Evolutionary conservation across 1,140 invertebrate species (phyloP).

Genomic region (Drosophila paulistorum): DNA sequence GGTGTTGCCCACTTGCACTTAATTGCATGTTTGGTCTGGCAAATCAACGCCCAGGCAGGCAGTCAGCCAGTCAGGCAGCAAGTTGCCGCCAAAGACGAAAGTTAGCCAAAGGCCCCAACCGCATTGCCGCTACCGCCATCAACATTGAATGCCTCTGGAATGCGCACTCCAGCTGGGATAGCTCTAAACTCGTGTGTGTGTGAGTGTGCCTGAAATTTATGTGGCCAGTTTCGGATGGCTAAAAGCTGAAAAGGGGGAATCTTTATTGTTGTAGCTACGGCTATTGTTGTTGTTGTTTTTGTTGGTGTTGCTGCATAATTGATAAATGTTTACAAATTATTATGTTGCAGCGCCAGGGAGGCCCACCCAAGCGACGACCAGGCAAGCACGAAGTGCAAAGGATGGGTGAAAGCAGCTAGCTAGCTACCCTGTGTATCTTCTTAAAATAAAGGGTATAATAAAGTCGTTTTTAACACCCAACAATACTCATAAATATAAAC

Average conservation of each 20-base stretch:
- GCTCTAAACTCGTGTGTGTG: background rate
- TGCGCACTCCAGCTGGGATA: constrained; percentile 25
- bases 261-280: constrained; percentile 41
- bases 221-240: constrained; percentile 62
- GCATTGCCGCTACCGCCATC: background rate
- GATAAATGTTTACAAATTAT: constrained; percentile 81
- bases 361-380: constrained; percentile 58
- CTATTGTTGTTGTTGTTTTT: constrained; percentile 52
- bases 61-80: no score
- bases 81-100: constrained; percentile 15
- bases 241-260: constrained; percentile 23
- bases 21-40: constrained; percentile 71
- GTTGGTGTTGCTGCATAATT: constrained; percentile 75
- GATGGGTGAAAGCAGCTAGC: constrained; percentile 11
- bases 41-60: constrained; percentile 62
- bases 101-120: constrained; percentile 9
- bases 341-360: constrained; percentile 63
- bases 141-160: constrained; percentile 55
- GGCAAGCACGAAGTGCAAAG: background rate
- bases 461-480: background rate
- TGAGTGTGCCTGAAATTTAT: constrained; percentile 61
- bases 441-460: background rate
- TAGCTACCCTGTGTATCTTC: background rate
- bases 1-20: constrained; percentile 75
- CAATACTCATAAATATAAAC: no score